Conservation (phyloP, 2,113 vertebrate species). For the Callorhinus ursinus region DNA sequence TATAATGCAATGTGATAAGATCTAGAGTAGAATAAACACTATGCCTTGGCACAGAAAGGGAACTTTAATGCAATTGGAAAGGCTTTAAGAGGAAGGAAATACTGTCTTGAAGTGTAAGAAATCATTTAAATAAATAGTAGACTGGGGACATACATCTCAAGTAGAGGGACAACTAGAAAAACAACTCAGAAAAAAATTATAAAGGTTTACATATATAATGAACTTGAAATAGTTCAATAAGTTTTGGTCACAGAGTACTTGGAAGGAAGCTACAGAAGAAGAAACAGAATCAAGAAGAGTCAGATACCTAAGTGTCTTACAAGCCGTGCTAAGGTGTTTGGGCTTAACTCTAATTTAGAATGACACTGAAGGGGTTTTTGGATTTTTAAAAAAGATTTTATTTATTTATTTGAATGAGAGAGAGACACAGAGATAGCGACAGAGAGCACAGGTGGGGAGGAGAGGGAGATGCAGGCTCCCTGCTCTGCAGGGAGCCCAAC, state of each 20-base stretch:
- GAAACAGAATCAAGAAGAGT: neutral
- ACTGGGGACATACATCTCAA: slow-evolving; percentile 11
- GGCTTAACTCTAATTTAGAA: neutral
- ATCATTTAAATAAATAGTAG: neutral
- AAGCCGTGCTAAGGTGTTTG: neutral
- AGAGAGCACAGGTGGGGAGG: too few species aligned
- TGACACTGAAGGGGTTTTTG: neutral
- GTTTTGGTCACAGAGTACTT: neutral
- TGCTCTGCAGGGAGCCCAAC: too few species aligned
- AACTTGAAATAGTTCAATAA: neutral
- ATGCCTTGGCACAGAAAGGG: too few species aligned
- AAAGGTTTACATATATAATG: neutral
- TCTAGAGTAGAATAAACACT: neutral
- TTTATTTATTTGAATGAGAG: neutral
- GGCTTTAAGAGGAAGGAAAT: neutral
- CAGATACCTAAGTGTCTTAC: neutral
- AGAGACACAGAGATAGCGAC: too few species aligned
- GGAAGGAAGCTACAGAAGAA: neutral
- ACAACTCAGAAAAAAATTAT: neutral
- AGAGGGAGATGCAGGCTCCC: too few species aligned
- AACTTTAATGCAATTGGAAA: neutral
- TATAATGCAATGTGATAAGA: neutral
- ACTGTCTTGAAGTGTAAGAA: neutral
- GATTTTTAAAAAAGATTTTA: neutral
- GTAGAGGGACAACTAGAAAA: neutral